These are phyloP conservation scores for Plebejus anna DNA, from an alignment of 2,888 invertebrate genomes.

Conservation along the genomic window DNA sequence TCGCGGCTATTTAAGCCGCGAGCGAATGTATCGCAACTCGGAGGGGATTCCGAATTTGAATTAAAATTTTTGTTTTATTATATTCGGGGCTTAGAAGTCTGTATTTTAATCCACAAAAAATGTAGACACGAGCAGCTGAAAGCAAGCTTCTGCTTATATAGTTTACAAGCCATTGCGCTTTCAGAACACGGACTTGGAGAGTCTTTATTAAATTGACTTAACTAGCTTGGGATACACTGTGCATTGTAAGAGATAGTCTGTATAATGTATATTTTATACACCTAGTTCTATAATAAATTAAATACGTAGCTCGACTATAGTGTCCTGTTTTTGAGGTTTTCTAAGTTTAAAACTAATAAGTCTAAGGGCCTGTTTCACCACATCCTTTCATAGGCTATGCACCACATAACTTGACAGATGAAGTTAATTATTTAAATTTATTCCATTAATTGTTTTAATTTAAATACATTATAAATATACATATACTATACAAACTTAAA, in stretches of 20 bases:
- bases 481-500: too few relatives aligned
- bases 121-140: neutral
- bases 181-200: neutral
- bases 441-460: too few relatives aligned
- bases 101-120: neutral
- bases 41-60: conserved; percentile 58
- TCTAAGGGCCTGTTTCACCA: too few relatives aligned
- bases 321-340: too few relatives aligned
- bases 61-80: conserved; percentile 46
- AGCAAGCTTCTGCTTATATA: neutral
- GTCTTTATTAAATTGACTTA: neutral
- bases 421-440: too few relatives aligned
- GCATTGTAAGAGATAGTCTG: neutral
- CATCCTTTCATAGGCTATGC: too few relatives aligned
- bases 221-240: neutral
- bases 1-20: too few relatives aligned
- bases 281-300: neutral
- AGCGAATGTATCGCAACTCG: conserved; percentile 47
- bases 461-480: too few relatives aligned
- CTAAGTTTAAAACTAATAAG: too few relatives aligned
- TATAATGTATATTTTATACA: neutral
- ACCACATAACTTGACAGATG: too few relatives aligned
- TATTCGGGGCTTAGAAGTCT: neutral
- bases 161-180: neutral
- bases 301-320: too few relatives aligned